Conservation (phyloP, 2,888 invertebrate species). For the Coleophora deauratella region DNA sequence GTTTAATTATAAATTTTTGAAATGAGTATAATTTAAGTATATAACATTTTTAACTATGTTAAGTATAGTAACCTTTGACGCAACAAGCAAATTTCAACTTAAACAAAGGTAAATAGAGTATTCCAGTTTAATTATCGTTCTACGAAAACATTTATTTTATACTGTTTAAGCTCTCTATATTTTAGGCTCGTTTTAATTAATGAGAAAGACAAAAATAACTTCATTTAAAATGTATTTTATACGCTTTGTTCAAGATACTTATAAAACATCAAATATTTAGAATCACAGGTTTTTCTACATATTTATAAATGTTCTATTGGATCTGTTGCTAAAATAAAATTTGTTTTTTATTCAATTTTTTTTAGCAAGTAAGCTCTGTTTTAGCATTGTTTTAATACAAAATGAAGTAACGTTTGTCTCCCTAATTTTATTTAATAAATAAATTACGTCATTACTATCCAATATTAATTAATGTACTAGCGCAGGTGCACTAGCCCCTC, state of each 20-base stretch:
- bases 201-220: conserved; percentile 55
- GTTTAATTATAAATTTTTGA: conserved; percentile 19
- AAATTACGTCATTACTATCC: conserved; percentile 43
- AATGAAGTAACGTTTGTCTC: conserved; percentile 47
- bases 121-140: conserved; percentile 56
- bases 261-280: conserved; percentile 21
- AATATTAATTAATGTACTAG: conserved; percentile 32
- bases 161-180: conserved; percentile 68
- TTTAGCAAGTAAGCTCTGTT: conserved; percentile 11
- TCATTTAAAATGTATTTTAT: conserved; percentile 14
- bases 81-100: conserved; percentile 66
- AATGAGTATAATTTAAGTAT: conserved; percentile 31
- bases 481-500: conserved; percentile 39
- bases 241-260: background rate
- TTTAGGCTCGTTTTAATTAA: conserved; percentile 63
- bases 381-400: conserved; percentile 2
- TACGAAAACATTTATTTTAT: conserved; percentile 67
- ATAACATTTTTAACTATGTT: conserved; percentile 48
- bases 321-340: too few species aligned
- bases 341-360: too few species aligned
- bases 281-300: conserved; percentile 38
- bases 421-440: conserved; percentile 38
- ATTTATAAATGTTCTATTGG: conserved; percentile 16
- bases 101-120: conserved; percentile 69
- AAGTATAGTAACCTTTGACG: conserved; percentile 49